Evolutionary conservation across 2,888 invertebrate species (phyloP).

Genomic region (Lepidonotus clava): DNA sequence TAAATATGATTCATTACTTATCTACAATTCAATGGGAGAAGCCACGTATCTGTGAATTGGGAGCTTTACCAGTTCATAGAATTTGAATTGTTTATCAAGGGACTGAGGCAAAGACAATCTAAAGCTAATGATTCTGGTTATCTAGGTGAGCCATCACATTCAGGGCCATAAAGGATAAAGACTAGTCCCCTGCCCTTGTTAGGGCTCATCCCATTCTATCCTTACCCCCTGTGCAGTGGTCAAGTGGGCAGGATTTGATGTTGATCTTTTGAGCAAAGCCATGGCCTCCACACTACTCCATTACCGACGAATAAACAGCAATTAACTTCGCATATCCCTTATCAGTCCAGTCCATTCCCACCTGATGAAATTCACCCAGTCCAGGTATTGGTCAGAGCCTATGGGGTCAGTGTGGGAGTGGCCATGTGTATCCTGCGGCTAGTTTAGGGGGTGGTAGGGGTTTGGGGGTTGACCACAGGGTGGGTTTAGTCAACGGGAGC

Average conservation of each 20-base stretch:
- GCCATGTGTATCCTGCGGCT: not conserved
- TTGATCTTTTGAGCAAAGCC: slow-evolving; percentile 8
- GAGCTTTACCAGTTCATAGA: no score
- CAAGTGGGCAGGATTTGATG: slow-evolving; percentile 11
- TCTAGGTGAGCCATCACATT: not conserved
- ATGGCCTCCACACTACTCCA: not conserved
- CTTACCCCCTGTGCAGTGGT: not conserved
- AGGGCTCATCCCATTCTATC: not conserved
- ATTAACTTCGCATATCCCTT: slow-evolving; percentile 23
- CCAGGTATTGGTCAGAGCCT: no score
- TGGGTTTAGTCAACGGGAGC: not conserved
- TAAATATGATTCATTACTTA: not conserved
- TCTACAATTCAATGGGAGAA: not conserved
- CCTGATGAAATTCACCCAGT: slow-evolving; percentile 20
- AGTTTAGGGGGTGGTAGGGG: not conserved
- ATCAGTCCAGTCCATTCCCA: not conserved
- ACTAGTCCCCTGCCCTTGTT: not conserved
- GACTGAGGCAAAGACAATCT: not conserved
- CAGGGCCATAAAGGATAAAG: not conserved
- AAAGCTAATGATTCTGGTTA: not conserved
- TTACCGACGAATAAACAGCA: not conserved
- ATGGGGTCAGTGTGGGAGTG: slow-evolving; percentile 8
- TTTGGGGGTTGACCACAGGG: slow-evolving; percentile 18
- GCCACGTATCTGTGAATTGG: no score
- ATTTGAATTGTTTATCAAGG: no score